Percentiles rank a stretch among this genome's conserved stretches.
Evolutionary conservation across 2,888 invertebrate species (phyloP).

Genomic region (Sinodicranocentrus sp.): DNA sequence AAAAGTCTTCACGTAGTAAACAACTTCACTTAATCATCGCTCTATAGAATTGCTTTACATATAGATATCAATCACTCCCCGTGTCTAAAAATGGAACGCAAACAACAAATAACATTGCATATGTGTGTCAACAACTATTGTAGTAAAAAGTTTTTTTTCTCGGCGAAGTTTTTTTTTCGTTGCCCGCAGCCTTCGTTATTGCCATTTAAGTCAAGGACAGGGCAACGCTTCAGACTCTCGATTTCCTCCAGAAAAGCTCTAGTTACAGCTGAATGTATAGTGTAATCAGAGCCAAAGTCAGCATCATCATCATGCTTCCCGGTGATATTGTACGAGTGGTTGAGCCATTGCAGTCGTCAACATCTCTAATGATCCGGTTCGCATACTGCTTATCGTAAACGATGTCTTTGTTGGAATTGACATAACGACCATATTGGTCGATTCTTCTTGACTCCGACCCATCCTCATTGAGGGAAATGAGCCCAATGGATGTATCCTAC

Average conservation of each 20-base stretch:
- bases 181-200: no score
- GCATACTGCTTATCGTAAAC: constrained; percentile 76
- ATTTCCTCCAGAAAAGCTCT: background rate
- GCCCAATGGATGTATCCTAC: constrained; percentile 75
- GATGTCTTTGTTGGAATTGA: constrained; percentile 75
- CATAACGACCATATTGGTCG: constrained; percentile 75
- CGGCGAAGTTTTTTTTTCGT: no score
- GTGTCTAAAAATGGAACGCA: no score
- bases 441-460: constrained; percentile 72
- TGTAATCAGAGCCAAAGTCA: constrained; percentile 19
- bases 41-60: no score
- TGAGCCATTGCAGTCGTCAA: constrained; percentile 74
- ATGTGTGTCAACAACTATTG: no score
- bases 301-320: background rate
- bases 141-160: no score
- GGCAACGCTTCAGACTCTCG: background rate
- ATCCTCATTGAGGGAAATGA: constrained; percentile 74
- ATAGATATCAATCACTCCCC: no score
- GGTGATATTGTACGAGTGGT: background rate
- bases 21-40: no score
- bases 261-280: background rate
- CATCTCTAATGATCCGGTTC: constrained; percentile 74
- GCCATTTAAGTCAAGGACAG: no score
- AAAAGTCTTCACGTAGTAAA: no score
- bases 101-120: no score